Base-by-base conservation (phyloP, 2,888 invertebrate species). In the Minunthozetes semirufus region DNA sequence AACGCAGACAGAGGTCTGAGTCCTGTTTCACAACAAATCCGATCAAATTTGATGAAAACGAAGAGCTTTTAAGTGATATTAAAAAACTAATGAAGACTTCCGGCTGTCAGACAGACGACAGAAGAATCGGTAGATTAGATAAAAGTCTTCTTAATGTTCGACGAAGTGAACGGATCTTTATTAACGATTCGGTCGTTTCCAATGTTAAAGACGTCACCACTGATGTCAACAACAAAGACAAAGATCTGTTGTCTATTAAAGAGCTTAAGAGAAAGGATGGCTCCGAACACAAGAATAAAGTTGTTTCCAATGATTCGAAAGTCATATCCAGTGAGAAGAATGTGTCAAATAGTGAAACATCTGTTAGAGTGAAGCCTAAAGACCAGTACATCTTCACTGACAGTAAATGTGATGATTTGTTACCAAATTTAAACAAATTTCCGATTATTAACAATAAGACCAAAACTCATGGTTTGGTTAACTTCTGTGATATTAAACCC, bases 101-200 rank as follows among this genome's bases (percentile, higher is more conserved):
- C 19, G 22, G 70, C 48, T 70, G 25, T 46, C 70, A 70, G 48
- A 70, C 70, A 48, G 70, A 70, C 17, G 25, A 70, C 48, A 66
- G 19, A 66, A 66, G 63, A 8, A 19, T 2, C 38, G 27, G 11
- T 70, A 70, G 27, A 38, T 66, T 38, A 19, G 42, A 33, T 63
- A 17, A 27, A 1, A 33, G 27, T 42, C 22, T 42, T 22, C 3
- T 48, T 1, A 46, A 48, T 48, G 19, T 73, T 4, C 63, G 73
- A 46, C 6, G 63, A 73, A 73, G 63, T 73, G 73, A 61, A 73
- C 38, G 63, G 0, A 73, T 73, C 22, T 73, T 73, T 42, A 61
- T 63, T 11, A 33, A 73, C 8, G 73, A 73, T 42, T 59, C 73
- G n/a, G 17, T 73, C n/a, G 33, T 48, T 46, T 19, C 38, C 42